phyloP scores from a whole-genome alignment of 2,888 invertebrate genomes.

The Pollenia griseotomentosa region DNA sequence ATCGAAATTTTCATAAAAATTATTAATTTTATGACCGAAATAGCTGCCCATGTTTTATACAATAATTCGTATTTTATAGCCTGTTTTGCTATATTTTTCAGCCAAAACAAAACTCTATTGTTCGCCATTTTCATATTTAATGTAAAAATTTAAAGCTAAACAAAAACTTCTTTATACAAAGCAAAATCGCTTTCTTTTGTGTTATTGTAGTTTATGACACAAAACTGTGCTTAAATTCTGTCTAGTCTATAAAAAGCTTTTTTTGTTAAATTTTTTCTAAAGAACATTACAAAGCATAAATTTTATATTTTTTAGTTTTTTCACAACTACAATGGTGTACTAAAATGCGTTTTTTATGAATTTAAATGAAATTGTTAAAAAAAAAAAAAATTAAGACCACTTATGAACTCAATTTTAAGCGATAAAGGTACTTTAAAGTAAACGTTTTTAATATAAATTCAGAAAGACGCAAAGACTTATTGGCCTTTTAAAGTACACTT shows the following conservation, averaged over 20 bases:
- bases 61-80: too few relatives aligned
- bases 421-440: not conserved
- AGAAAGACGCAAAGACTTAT: not conserved
- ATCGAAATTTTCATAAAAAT: too few relatives aligned
- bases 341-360: not conserved
- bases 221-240: conserved; percentile 7
- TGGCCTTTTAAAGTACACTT: not conserved
- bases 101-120: not conserved
- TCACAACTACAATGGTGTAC: not conserved
- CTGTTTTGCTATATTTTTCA: too few relatives aligned
- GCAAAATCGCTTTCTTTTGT: conserved; percentile 4
- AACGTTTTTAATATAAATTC: too few relatives aligned
- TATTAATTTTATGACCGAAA: too few relatives aligned
- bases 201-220: conserved; percentile 8
- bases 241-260: not conserved
- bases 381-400: not conserved
- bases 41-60: too few relatives aligned
- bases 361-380: not conserved
- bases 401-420: not conserved
- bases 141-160: not conserved
- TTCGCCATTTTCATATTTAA: not conserved
- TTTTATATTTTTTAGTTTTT: not conserved
- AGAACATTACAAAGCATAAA: not conserved
- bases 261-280: not conserved
- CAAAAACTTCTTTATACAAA: not conserved